Conservation (phyloP, 2,797 vertebrate species). For the Tiaroga cobitis region DNA sequence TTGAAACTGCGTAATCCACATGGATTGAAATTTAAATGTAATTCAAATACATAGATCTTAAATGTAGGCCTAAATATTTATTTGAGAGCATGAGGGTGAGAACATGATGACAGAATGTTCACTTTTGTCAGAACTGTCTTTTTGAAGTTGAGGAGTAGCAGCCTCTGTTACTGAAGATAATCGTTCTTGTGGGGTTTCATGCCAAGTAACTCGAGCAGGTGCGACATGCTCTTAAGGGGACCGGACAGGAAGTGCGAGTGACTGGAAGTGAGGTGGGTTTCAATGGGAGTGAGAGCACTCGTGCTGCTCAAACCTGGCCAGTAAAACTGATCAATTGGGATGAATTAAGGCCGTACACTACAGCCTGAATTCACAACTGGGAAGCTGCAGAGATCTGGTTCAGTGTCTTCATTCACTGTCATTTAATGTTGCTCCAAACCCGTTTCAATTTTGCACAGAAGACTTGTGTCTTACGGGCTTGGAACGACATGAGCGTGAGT, state of each 20-base stretch:
- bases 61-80: not conserved
- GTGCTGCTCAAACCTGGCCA: slow-evolving; percentile 50
- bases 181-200: slow-evolving; percentile 66
- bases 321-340: slow-evolving; percentile 37
- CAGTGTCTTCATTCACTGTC: slow-evolving; percentile 1
- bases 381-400: slow-evolving; percentile 3
- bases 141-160: not conserved
- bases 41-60: not conserved
- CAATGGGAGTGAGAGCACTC: slow-evolving; percentile 54
- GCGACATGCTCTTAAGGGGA: slow-evolving; percentile 73
- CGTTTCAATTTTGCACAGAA: not conserved
- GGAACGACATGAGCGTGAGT: not conserved
- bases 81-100: not conserved
- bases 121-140: not conserved
- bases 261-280: slow-evolving; percentile 45
- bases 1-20: not conserved
- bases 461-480: not conserved
- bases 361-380: slow-evolving; percentile 11
- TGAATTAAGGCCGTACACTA: not conserved
- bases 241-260: slow-evolving; percentile 42
- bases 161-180: slow-evolving; percentile 56
- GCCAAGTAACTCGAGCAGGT: slow-evolving; percentile 68
- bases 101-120: not conserved
- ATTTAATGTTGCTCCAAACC: slow-evolving; percentile 15
- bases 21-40: not conserved